Base-by-base conservation (phyloP, 2,888 invertebrate species). In the Hirtodrosophila confusa region DNA sequence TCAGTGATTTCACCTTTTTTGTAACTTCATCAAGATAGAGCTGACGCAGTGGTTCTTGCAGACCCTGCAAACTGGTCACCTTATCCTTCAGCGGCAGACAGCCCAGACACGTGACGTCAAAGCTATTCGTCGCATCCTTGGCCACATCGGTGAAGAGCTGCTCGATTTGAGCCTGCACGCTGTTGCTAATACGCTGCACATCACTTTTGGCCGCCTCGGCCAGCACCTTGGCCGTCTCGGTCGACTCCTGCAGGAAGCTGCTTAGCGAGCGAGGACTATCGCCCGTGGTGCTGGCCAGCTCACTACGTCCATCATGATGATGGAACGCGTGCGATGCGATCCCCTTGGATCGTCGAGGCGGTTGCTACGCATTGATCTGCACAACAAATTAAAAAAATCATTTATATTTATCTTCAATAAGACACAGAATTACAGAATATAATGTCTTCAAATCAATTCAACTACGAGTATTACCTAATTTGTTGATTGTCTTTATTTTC, bases 81-180 rank as follows among this genome's bases (percentile, higher is more conserved):
- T 96, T 96, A 58, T 95, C 95, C 29, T 94, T 94, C 0, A 97
- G 92, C 0, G 96, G 95, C 12, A 96, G 94, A 0, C 96, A 95
- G 8, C 97, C 97, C 69, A 97, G 92, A 87, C 97, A 97, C 84
- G 96, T 95, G 1, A 97, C 96, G 74, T 94, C 93, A 82, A 95
- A 95, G 44, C 93, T 91, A 77, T 94, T 94, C 7, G 94, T 93
- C 1, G 94, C 93, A 66, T 94, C 93, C 56, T 93, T 93, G 3
- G 95, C 94, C 85, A 95, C 94, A 66, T 95, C 95, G 24, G 94
- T 94, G 89, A 97, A 97, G 94, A 97, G 95, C 82, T 95, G 94
- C 90, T 97, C 97, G 91, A 97, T 97, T 83, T 95, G 94, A 11
- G 96, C 96, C 90, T 97, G 97, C 2, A 97, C 96, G 55, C 95